Base-by-base conservation (phyloP, 2,888 invertebrate genomes). In the Cyclophora punctaria region DNA sequence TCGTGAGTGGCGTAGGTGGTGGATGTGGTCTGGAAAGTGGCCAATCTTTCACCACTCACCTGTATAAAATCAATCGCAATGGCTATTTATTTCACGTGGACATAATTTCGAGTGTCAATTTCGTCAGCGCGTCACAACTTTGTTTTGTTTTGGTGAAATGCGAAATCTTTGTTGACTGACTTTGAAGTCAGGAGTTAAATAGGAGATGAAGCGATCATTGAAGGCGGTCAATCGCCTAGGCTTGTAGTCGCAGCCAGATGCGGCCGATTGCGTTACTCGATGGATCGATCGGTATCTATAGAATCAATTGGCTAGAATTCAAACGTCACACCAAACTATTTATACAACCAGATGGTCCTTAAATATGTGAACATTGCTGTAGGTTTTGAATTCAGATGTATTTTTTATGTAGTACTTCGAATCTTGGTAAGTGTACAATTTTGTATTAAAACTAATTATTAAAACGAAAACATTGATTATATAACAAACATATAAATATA, bases 21-120 rank as follows among this genome's bases (percentile, higher is more conserved):
- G 63, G 66, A 73, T 70, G 66, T 67, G 69, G 62, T 70, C 73
- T 87, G 87, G 86, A 80, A 64, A 58, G 51, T 52, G 55, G 80
- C 87, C 86, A 87, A 83, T 75, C 73, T 76, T 71, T 77, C 67
- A 64, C 62, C 63, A 71, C 75, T 84, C 78, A 85, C 83, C 82
- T 84, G 82, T 77, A 77, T 75, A 67, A 72, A 64, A 65, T 53
- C 66, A 69, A 73, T 72, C 66, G 63, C 62, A 63, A 56, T 60
- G 63, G 46, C 37, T 5, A 37, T 5, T 37, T 37, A 37, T 52
- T 53, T 49, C 49, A 55, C 57, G 58, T 57, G 52, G 53, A 54
- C 50, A 47, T 42, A 49, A 47, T 37, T 37, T 37, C 4, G 4
- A 37, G 4, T 37, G 4, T 5, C 37, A 37, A 37, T 37, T 37